These are phyloP conservation scores for Lates calcarifer DNA, from an alignment of 2,113 vertebrate genomes.

Conservation along the genomic window DNA sequence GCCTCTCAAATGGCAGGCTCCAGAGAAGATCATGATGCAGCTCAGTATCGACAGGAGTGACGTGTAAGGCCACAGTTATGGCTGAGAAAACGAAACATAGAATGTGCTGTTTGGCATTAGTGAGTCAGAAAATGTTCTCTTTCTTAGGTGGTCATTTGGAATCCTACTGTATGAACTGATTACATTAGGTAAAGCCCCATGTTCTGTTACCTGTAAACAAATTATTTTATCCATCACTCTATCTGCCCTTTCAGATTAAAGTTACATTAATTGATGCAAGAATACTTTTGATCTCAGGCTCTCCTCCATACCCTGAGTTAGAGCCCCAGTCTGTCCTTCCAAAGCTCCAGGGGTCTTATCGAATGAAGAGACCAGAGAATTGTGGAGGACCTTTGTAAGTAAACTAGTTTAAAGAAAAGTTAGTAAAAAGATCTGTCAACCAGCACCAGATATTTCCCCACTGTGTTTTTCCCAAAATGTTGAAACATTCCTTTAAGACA, in stretches of 20 bases:
- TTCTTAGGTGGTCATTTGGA: conserved; percentile 82
- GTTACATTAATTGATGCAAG: not conserved
- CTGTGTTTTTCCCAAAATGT: no score
- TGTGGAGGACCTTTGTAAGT: conserved; percentile 79
- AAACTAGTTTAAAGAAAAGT: not conserved
- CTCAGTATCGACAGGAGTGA: conserved; percentile 79
- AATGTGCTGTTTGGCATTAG: not conserved
- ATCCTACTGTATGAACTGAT: conserved; percentile 83
- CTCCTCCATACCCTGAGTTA: conserved; percentile 82
- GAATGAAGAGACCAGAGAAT: conserved; percentile 75
- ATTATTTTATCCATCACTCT: not conserved
- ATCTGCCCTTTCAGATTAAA: not conserved
- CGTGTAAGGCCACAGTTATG: conserved; percentile 71
- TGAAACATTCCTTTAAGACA: not conserved
- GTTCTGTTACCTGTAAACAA: not conserved
- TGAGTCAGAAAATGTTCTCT: not conserved
- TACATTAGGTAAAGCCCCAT: conserved; percentile 78
- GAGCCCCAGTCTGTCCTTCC: conserved; percentile 71
- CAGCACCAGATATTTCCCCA: no score
- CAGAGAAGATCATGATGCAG: conserved; percentile 77
- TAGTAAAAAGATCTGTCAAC: no score
- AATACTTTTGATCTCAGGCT: conserved; percentile 47
- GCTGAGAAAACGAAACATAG: not conserved
- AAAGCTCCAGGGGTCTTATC: conserved; percentile 69
- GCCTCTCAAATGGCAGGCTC: conserved; percentile 83